Evolutionary conservation across 1,140 invertebrate genomes (phyloP), one percentile per base, ranked within the genome.

Genomic region (Neodiprion pinetum): DNA sequence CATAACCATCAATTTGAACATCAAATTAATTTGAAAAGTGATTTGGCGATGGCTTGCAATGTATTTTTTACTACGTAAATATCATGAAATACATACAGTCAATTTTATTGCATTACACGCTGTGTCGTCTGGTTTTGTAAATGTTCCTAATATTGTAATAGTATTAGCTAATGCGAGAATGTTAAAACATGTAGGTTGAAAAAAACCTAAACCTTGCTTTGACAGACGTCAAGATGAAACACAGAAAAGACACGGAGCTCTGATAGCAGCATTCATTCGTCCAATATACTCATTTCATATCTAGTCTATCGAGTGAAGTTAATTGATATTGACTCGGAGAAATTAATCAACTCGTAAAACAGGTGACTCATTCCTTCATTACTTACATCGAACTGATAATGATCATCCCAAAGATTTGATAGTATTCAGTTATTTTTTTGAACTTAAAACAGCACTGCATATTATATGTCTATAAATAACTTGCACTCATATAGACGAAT

Each of bases 101-200:
- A 74, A 67, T 49, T 12, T 74, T 70, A 65, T 47, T 73, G 65
- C 67, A 67, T 67, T 74, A 48, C 67, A 67, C 48, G 47, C 61
- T 23, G 14, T 71, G 68, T 72, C 70, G 67, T 65, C 9, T 67
- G 67, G 77, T 82, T 77, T 79, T 78, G 76, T 75, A 71, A 65
- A 82, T 80, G 81, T 82, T 83, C 82, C 81, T 82, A 81, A 75
- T 74, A 77, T 75, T 80, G 80, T 81, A 81, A 81, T 40, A 71
- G 74, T 78, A 81, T 53, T 74, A 14, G 9, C 11, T 66, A 71
- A 50, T 71, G 50, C 53, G 28, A 61, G n/a, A 9, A 17, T 12
- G 11, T 12, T 17, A 14, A 17, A 61, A 61, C 53, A 61, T 9
- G 53, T 61, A 61, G 53, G 7, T 61, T 9, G 11, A 9, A 61